Evolutionary conservation across 1,140 invertebrate genomes (phyloP).

Genomic region (Caenorhabditis briggsae): DNA sequence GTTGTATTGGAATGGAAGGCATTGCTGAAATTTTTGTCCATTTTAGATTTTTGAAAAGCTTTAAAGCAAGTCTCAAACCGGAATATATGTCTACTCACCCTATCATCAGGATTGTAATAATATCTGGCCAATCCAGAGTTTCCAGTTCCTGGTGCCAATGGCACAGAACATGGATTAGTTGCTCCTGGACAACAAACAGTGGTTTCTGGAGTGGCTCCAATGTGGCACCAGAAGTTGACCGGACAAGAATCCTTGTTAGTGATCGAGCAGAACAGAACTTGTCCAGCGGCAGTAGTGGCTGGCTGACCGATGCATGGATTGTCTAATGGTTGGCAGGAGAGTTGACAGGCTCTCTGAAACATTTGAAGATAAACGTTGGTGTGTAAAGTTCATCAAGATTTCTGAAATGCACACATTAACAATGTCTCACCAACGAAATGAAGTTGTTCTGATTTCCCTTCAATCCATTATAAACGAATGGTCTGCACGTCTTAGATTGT

Average conservation of each 20-base stretch:
- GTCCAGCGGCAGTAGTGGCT: slow-evolving; percentile 73
- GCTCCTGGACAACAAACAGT: slow-evolving; percentile 77
- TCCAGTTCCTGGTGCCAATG: slow-evolving; percentile 76
- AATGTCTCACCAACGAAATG: slow-evolving; percentile 66
- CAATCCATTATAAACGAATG: slow-evolving; percentile 79
- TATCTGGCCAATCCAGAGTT: slow-evolving; percentile 74
- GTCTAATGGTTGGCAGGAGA: slow-evolving; percentile 76
- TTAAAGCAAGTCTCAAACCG: too few relatives aligned
- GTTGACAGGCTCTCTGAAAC: slow-evolving; percentile 73
- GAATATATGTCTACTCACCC: slow-evolving; percentile 73
- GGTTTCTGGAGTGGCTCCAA: slow-evolving; percentile 77
- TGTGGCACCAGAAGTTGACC: slow-evolving; percentile 78
- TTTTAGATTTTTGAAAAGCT: not conserved
- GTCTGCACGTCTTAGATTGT: slow-evolving; percentile 76
- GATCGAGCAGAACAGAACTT: slow-evolving; percentile 66
- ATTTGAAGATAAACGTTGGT: not conserved
- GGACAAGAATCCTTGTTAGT: slow-evolving; percentile 73
- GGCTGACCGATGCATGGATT: slow-evolving; percentile 78
- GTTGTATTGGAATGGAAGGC: slow-evolving; percentile 86
- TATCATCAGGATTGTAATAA: slow-evolving; percentile 84
- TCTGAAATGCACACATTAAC: not conserved
- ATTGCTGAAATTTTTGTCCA: slow-evolving; percentile 78
- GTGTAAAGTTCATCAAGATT: not conserved
- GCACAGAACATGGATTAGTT: slow-evolving; percentile 78
- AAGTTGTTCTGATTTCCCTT: slow-evolving; percentile 80